Evolutionary conservation across 2,113 vertebrate genomes (phyloP).

Genomic region (Piprites chloris): DNA sequence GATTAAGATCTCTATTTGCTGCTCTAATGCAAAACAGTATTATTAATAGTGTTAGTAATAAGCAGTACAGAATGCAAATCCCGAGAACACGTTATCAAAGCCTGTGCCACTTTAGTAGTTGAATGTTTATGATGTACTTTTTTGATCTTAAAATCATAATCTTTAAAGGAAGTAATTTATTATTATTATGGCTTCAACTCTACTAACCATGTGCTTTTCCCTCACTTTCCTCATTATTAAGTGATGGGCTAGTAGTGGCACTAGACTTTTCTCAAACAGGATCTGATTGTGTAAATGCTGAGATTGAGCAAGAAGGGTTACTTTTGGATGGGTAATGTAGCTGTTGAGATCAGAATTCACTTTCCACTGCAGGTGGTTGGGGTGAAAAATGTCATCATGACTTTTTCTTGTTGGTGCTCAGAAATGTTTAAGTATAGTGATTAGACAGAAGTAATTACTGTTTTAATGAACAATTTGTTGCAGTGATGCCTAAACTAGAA

Average conservation of each 20-base stretch:
- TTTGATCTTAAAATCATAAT: not conserved
- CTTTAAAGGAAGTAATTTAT: not conserved
- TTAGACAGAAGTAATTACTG: not conserved
- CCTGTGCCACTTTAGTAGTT: not conserved
- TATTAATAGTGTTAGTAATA: conserved; percentile 5
- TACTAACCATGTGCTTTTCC: not conserved
- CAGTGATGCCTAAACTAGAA: not conserved
- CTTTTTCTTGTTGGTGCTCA: not conserved
- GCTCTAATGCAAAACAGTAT: not conserved
- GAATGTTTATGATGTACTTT: not conserved
- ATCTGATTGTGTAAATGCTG: not conserved
- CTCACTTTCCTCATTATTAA: not conserved
- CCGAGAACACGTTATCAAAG: conserved; percentile 5
- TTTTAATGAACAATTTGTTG: conserved; percentile 43
- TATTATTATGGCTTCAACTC: not conserved
- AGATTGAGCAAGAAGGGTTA: not conserved
- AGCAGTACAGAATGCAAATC: conserved; percentile 5
- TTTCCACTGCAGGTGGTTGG: not conserved
- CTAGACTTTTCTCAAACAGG: not conserved
- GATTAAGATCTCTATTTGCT: not conserved
- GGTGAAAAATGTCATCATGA: not conserved
- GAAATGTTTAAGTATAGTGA: not conserved
- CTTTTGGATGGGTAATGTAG: not conserved
- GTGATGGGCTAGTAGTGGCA: not conserved
- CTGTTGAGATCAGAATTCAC: not conserved